Base-by-base conservation (phyloP, 92 coral and sea anemone species). In the Epizoanthus rinbou region DNA sequence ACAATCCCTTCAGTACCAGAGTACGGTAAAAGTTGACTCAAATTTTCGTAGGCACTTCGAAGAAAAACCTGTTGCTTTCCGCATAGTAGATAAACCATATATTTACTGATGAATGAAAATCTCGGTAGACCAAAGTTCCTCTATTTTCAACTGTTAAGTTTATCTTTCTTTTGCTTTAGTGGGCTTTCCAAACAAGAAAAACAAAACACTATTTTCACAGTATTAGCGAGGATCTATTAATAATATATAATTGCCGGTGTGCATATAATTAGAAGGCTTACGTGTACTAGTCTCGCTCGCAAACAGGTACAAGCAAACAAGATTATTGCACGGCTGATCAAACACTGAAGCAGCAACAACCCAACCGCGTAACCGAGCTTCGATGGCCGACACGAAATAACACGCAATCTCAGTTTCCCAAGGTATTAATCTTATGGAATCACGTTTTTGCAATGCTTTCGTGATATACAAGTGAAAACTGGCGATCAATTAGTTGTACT, bases 291-390 rank as follows among this genome's bases (percentile, higher is more conserved):
- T 50, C 54, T 50, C 16, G 54, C 13, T 50, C 54, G 14, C 54
- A 9, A 18, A 54, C 81, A 43, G 81, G 81, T 76, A 76, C 81
- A 76, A 76, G 81, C 57, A 76, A 76, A 76, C 19, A 58, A n/a
- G 19, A 59, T 9, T 59, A 8, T 60, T 31, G 69, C 69, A 76
- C 69, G 81, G 69, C 19, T 76, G 81, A 76, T 37, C 57, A 54
- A 37, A 23, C 24, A 60, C 14, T 13, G 54, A 50, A 9, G 8
- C 54, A 37, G 15, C n/a, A n/a, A n/a, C n/a, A n/a, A 47, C 8
- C 1, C 54, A 6, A 43, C 9, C 50, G 8, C 11, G 6, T 1
- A 9, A 47, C 54, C 43, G 43, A 37, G 43, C 43, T 1, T 37
- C 43, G 43, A 37, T 37, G 0, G n/a, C n/a, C 5, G 2, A 37